Evolutionary conservation across 2,888 invertebrate genomes (phyloP), one percentile per base, ranked within the genome.

Genomic region (Stegana nigrithorax): DNA sequence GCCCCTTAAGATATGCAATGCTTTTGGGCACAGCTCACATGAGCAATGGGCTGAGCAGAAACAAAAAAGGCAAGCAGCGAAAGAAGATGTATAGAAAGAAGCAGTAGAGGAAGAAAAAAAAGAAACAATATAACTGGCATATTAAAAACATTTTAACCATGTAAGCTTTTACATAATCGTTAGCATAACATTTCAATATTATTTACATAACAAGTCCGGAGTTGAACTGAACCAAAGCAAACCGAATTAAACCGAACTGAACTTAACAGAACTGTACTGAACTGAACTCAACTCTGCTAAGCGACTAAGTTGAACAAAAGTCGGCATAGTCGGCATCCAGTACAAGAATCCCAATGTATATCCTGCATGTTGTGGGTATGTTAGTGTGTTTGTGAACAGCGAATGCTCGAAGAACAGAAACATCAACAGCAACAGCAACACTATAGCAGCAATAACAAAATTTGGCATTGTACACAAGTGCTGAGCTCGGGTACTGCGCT

Each of bases 141-240:
- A 76, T 76, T 71, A 72, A 74, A 75, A 70, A 67, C 71, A 67
- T 63, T 65, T 73, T 67, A 74, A 71, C 67, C 68, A 66, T 63
- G 72, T 67, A 67, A 74, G 73, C 73, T 76, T 70, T 70, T 73
- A 74, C 71, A 73, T 73, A 76, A 75, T 70, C 73, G 70, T 70
- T 69, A 69, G 70, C 74, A 68, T 61, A 64, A 67, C 71, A 69
- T 74, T 75, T 76, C 75, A 73, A 75, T 76, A 73, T 71, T 76
- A 77, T 75, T 76, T 73, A 67, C 77, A 76, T 71, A 75, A 73
- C 77, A 71, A 64, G 63, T 47, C 56, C 14, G 7, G 25, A 44
- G 56, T 8, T 23, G 25, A 1, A 44, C 4, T 44, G 14, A 44
- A 44, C 6, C 44, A 44, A 45, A 45, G 19, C 45, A 17, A 45